Evolutionary conservation across 2,113 vertebrate genomes (phyloP).

Genomic region (Tenebrosternarchus preto): DNA sequence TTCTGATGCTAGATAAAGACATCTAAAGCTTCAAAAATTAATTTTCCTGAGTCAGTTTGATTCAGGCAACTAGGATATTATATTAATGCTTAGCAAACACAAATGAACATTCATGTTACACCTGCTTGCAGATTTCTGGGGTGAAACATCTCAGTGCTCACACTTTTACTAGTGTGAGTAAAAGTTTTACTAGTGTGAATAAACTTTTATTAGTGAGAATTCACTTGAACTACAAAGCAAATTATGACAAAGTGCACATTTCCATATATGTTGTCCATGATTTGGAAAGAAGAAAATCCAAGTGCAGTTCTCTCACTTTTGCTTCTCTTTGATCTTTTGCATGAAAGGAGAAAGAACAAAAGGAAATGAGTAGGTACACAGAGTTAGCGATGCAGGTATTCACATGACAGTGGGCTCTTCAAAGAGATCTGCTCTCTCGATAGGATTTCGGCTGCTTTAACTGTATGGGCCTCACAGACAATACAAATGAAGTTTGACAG

Average conservation of each 20-base stretch:
- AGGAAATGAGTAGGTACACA: not conserved
- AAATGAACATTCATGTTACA: conserved; percentile 8
- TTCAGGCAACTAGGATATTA: not conserved
- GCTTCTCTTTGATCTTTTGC: conserved; percentile 24
- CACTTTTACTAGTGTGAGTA: too few species aligned
- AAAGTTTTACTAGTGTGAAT: too few species aligned
- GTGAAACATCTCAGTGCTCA: not conserved
- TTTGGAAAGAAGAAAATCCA: not conserved
- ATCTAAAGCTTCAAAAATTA: not conserved
- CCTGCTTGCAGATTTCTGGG: not conserved
- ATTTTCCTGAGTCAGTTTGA: too few species aligned
- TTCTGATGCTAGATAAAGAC: conserved; percentile 10
- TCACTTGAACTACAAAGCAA: conserved; percentile 46
- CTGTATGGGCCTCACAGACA: not conserved
- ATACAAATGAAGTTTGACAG: not conserved
- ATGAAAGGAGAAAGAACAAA: not conserved
- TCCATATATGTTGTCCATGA: not conserved
- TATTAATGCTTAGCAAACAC: not conserved
- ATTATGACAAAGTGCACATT: conserved; percentile 13
- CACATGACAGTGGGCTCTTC: not conserved
- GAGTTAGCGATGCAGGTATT: conserved; percentile 53
- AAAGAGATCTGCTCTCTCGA: conserved; percentile 15
- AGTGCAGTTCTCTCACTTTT: conserved; percentile 11
- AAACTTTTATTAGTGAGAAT: too few species aligned
- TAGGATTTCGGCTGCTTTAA: not conserved